Evolutionary conservation across 1,140 invertebrate genomes (phyloP).

Genomic region (Drosophila subpulchrella): DNA sequence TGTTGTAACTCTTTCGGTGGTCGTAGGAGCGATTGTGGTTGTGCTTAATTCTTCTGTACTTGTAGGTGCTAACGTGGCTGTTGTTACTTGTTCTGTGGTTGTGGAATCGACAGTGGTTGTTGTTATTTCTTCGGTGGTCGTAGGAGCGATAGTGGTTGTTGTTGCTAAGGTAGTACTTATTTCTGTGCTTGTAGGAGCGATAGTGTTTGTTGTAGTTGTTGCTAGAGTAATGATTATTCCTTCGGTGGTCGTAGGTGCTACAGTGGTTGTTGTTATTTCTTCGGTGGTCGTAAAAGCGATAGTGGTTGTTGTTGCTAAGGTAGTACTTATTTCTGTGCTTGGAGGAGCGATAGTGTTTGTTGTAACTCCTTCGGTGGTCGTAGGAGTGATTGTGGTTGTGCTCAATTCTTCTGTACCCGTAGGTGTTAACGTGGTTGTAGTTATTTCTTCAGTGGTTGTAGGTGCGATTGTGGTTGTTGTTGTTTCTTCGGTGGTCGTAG

Average conservation of each 20-base stretch:
- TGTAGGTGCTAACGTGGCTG: background rate
- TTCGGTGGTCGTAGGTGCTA: background rate
- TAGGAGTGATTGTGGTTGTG: background rate
- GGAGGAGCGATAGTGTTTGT: background rate
- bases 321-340: background rate
- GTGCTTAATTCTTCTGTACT: background rate
- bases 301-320: background rate
- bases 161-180: background rate
- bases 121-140: background rate
- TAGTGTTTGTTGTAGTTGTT: background rate
- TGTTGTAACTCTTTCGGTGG: background rate
- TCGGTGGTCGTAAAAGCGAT: background rate
- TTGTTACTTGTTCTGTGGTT: background rate
- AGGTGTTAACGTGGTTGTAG: background rate
- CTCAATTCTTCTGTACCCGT: too few species aligned
- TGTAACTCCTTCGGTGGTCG: background rate
- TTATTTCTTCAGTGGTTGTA: background rate
- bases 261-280: background rate
- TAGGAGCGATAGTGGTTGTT: background rate
- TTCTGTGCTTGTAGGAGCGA: background rate
- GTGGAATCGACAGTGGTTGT: background rate
- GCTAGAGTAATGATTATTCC: background rate
- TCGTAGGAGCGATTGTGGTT: background rate
- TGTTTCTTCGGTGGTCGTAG: background rate
- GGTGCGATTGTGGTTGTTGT: background rate